These are phyloP conservation scores for Pangasius macronema DNA, from an alignment of 2,797 vertebrate genomes.

Conservation along the genomic window DNA sequence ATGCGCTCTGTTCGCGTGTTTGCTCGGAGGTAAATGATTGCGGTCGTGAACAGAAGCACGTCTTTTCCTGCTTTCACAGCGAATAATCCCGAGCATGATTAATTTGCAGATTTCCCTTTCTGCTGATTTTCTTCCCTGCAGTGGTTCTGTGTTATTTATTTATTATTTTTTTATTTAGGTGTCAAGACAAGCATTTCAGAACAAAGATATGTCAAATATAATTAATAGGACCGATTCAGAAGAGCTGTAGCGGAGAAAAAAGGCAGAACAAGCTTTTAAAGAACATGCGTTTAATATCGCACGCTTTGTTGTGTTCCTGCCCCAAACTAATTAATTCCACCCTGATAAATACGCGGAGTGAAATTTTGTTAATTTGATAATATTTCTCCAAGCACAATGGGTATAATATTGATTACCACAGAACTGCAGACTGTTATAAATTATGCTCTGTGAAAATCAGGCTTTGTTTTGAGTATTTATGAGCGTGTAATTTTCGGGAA, in stretches of 20 bases:
- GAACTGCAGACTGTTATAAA: neutral
- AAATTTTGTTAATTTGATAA: neutral
- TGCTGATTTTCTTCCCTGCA: constrained; percentile 58
- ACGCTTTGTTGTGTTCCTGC: constrained; percentile 16
- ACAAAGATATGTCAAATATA: constrained; percentile 52
- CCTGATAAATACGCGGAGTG: neutral
- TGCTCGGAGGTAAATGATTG: constrained; percentile 67
- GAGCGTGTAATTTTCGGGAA: neutral
- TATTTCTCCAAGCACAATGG: neutral
- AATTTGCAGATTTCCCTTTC: constrained; percentile 69
- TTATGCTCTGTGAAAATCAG: neutral
- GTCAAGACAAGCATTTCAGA: constrained; percentile 49
- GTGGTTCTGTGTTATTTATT: constrained; percentile 34
- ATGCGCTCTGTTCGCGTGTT: constrained; percentile 54
- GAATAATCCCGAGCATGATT: constrained; percentile 69
- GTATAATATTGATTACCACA: neutral
- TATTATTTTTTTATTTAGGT: constrained; percentile 40
- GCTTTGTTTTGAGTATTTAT: neutral
- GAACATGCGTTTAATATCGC: neutral
- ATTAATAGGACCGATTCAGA: constrained; percentile 57
- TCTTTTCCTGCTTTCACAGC: constrained; percentile 65
- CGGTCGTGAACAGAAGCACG: constrained; percentile 52
- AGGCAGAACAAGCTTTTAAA: constrained; percentile 35
- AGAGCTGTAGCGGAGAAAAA: constrained; percentile 37
- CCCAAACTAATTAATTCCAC: neutral